A percentile compares a stretch with the other conserved stretches of the same genome.
Conservation (phyloP, 1,140 invertebrate species). For the Aphidius ervi region DNA sequence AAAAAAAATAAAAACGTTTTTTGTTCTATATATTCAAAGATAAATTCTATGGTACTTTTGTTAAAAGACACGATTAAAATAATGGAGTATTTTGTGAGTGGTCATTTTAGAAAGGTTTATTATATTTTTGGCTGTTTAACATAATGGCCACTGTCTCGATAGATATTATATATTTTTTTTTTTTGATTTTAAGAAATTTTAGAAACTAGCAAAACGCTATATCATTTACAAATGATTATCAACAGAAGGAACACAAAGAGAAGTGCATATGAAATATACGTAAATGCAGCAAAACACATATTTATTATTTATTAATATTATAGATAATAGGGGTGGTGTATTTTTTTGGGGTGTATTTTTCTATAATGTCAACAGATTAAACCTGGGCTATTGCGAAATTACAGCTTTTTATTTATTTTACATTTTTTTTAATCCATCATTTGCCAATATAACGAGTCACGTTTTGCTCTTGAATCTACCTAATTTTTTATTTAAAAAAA, state of each 20-base stretch:
- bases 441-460: slow-evolving; percentile 13
- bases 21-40: no score
- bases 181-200: no score
- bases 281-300: background rate
- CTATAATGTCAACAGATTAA: slow-evolving; percentile 54
- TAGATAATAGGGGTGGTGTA: slow-evolving; percentile 24
- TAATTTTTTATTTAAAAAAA: slow-evolving; percentile 18
- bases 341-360: slow-evolving; percentile 15
- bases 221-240: no score
- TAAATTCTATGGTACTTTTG: no score
- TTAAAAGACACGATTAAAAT: slow-evolving; percentile 39
- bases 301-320: no score
- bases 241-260: no score
- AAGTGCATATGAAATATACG: no score
- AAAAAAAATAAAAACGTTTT: no score
- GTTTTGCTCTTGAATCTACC: slow-evolving; percentile 11
- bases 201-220: no score
- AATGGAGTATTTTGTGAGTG: slow-evolving; percentile 25
- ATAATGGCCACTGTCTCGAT: slow-evolving; percentile 36
- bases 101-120: slow-evolving; percentile 15
- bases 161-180: background rate
- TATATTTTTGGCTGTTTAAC: slow-evolving; percentile 48
- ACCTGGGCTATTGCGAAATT: slow-evolving; percentile 50
- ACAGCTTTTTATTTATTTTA: slow-evolving; percentile 26
- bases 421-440: slow-evolving; percentile 2